phyloP scores from a whole-genome alignment of 2,113 vertebrate genomes.

The Ascaphus truei region DNA sequence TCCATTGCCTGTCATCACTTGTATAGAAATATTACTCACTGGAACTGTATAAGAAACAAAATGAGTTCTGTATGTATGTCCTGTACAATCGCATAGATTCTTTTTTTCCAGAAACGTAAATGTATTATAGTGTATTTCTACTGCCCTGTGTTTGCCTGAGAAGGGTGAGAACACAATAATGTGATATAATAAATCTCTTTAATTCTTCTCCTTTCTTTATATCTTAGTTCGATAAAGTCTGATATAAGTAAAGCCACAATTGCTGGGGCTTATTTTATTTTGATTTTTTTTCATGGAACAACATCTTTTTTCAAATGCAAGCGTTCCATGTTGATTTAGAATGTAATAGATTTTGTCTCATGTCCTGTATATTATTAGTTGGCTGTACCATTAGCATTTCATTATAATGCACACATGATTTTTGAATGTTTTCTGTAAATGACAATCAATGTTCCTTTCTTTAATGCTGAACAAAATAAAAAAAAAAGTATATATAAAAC shows the following conservation, averaged over 20 bases:
- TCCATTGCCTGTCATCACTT: slow-evolving; percentile 47
- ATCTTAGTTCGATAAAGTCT: slow-evolving; percentile 63
- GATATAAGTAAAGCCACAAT: slow-evolving; percentile 65
- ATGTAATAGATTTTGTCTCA: slow-evolving; percentile 71
- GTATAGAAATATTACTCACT: slow-evolving; percentile 47
- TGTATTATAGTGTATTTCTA: slow-evolving; percentile 55
- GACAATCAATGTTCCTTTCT: slow-evolving; percentile 86
- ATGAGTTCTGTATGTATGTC: slow-evolving; percentile 43
- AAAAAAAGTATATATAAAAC: slow-evolving; percentile 45
- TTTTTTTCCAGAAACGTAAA: slow-evolving; percentile 45
- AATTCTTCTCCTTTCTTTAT: slow-evolving; percentile 29
- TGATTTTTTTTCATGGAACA: slow-evolving; percentile 61
- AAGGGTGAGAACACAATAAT: slow-evolving; percentile 47
- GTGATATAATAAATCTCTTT: slow-evolving; percentile 51
- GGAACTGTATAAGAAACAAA: slow-evolving; percentile 47
- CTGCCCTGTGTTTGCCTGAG: slow-evolving; percentile 52
- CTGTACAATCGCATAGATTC: slow-evolving; percentile 51
- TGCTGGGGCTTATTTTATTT: slow-evolving; percentile 46
- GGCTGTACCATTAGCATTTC: slow-evolving; percentile 68
- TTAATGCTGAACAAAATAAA: slow-evolving; percentile 72
- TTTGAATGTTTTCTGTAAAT: slow-evolving; percentile 88
- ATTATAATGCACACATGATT: slow-evolving; percentile 80
- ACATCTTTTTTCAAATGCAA: slow-evolving; percentile 58
- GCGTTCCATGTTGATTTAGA: slow-evolving; percentile 75
- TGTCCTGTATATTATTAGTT: slow-evolving; percentile 80